phyloP scores from a whole-genome alignment of 2,113 vertebrate genomes.

The Callithrix jacchus region DNA sequence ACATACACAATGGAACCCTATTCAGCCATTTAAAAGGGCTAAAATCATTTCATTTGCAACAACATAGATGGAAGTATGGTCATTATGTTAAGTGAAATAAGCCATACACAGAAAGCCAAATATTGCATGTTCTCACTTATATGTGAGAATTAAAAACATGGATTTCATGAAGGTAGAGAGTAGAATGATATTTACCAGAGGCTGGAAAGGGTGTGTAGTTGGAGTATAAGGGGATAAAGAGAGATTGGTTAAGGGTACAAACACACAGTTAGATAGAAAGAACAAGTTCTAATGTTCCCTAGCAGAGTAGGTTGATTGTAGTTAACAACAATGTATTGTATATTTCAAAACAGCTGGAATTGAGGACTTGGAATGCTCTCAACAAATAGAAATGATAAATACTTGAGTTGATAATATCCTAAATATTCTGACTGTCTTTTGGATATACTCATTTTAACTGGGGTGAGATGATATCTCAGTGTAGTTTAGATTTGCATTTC shows the following conservation, averaged over 20 bases:
- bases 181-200: neutral
- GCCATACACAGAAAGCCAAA: neutral
- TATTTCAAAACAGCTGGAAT: neutral
- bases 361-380: neutral
- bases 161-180: neutral
- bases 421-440: neutral
- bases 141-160: neutral
- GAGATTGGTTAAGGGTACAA: neutral
- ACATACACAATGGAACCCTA: neutral
- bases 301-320: neutral
- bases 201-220: neutral
- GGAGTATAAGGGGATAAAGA: neutral
- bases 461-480: too few species aligned
- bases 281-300: neutral
- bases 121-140: neutral
- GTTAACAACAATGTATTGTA: neutral
- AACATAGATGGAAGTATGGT: neutral
- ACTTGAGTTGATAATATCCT: neutral
- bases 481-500: too few species aligned
- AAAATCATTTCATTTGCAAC: neutral
- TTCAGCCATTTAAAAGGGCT: neutral
- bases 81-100: neutral
- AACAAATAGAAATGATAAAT: neutral
- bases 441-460: too few species aligned
- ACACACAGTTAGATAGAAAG: neutral